Percentiles rank a stretch among this genome's conserved stretches.
These are phyloP conservation scores for Hydrolagus colliei DNA, from an alignment of 2,797 vertebrate species.

Conservation along the genomic window DNA sequence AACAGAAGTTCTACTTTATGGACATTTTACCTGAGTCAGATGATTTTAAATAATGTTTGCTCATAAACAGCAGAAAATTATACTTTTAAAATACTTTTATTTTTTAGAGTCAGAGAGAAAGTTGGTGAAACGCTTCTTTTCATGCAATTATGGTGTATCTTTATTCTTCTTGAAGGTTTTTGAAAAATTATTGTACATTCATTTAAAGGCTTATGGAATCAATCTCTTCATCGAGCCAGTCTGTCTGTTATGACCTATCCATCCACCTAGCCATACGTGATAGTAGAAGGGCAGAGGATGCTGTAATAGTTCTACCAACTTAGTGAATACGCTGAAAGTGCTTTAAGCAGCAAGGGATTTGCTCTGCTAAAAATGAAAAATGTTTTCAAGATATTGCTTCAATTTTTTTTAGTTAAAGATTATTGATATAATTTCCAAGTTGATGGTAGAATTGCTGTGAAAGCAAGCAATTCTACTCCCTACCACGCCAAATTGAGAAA, in stretches of 20 bases:
- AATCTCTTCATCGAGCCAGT: not conserved
- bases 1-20: not conserved
- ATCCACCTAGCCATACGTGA: slow-evolving; percentile 7
- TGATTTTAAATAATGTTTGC: not conserved
- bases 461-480: not conserved
- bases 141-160: not conserved
- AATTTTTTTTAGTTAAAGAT: not conserved
- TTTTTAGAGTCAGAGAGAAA: not conserved
- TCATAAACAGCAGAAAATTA: not conserved
- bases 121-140: not conserved
- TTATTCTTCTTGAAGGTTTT: not conserved
- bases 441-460: too few species aligned
- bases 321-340: not conserved
- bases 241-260: slow-evolving; percentile 8
- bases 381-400: not conserved
- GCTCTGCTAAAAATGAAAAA: slow-evolving; percentile 8
- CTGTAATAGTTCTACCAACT: slow-evolving; percentile 4
- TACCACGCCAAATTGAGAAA: slow-evolving; percentile 21
- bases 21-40: not conserved
- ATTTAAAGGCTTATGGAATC: not conserved
- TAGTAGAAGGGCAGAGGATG: slow-evolving; percentile 9
- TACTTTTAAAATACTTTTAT: too few species aligned
- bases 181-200: not conserved
- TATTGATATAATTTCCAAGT: slow-evolving; percentile 11
- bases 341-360: not conserved